These are phyloP conservation scores for Agrochola circellaris DNA, from an alignment of 2,888 invertebrate genomes.

Conservation along the genomic window DNA sequence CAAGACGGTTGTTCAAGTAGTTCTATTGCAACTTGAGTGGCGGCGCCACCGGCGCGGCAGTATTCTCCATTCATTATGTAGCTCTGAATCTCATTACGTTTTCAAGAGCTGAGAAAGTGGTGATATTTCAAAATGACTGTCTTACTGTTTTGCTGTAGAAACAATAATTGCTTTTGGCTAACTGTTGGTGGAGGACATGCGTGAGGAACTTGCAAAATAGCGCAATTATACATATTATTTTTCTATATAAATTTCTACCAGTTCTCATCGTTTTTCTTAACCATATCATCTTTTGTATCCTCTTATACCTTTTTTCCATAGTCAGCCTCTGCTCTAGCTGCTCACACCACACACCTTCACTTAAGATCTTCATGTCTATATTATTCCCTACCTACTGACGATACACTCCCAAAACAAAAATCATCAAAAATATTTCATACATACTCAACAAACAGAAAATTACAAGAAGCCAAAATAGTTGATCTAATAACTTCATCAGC, in stretches of 20 bases:
- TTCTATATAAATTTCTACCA: neutral
- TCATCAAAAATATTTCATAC: neutral
- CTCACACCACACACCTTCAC: neutral
- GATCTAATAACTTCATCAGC: slow-evolving; percentile 50
- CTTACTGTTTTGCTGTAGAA: neutral
- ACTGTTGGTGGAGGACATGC: neutral
- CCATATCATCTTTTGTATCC: neutral
- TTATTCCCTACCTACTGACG: neutral
- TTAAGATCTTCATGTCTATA: neutral
- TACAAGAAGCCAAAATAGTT: slow-evolving; percentile 36
- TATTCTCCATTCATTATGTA: slow-evolving; percentile 33
- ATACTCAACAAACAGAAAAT: slow-evolving; percentile 27
- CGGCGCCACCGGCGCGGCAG: slow-evolving; percentile 15
- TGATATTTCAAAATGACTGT: slow-evolving; percentile 29
- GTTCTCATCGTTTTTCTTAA: neutral
- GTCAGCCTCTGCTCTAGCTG: neutral
- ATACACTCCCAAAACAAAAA: neutral
- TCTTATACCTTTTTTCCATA: neutral
- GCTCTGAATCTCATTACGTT: slow-evolving; percentile 34
- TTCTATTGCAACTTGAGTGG: slow-evolving; percentile 29
- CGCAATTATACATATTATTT: neutral
- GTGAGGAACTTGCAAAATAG: neutral
- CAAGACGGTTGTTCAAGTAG: slow-evolving; percentile 16
- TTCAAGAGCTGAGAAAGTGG: slow-evolving; percentile 24
- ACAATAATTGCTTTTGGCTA: neutral